Evolutionary conservation across 2,888 invertebrate genomes (phyloP).

Genomic region (Leptogaster cylindrica): DNA sequence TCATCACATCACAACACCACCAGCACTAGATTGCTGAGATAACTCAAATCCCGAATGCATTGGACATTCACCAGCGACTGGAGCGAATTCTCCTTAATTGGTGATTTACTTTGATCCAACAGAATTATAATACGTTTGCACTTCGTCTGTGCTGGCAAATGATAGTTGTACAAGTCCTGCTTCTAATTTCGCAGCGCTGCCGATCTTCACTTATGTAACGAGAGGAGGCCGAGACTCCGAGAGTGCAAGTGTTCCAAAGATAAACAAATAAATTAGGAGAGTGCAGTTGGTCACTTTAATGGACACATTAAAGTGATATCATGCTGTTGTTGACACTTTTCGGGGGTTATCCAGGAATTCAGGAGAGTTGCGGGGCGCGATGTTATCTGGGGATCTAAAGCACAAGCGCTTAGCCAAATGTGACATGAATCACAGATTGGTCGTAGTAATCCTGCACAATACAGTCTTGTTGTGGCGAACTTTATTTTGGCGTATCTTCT

Average conservation of each 20-base stretch:
- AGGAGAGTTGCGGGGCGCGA: too few species aligned
- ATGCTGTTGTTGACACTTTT: neutral
- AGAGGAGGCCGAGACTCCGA: too few species aligned
- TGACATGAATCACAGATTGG: conserved; percentile 7
- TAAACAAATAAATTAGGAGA: conserved; percentile 2
- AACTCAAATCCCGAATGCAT: neutral
- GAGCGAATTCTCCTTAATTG: neutral
- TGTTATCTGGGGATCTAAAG: too few species aligned
- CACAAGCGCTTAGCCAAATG: neutral
- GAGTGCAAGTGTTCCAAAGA: neutral
- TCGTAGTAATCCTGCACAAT: neutral
- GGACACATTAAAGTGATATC: neutral
- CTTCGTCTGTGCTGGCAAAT: too few species aligned
- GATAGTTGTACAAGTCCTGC: too few species aligned
- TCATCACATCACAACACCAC: neutral
- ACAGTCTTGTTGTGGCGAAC: conserved; percentile 10
- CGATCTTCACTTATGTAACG: too few species aligned
- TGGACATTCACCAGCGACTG: neutral
- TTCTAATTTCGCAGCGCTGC: too few species aligned
- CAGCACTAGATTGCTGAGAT: neutral
- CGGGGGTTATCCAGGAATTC: neutral
- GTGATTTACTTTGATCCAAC: too few species aligned
- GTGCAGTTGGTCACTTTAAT: neutral
- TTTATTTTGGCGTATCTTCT: neutral
- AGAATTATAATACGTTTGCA: too few species aligned